Base-by-base conservation (phyloP, 2,797 vertebrate genomes). In the Gymnopithys bicolor region DNA sequence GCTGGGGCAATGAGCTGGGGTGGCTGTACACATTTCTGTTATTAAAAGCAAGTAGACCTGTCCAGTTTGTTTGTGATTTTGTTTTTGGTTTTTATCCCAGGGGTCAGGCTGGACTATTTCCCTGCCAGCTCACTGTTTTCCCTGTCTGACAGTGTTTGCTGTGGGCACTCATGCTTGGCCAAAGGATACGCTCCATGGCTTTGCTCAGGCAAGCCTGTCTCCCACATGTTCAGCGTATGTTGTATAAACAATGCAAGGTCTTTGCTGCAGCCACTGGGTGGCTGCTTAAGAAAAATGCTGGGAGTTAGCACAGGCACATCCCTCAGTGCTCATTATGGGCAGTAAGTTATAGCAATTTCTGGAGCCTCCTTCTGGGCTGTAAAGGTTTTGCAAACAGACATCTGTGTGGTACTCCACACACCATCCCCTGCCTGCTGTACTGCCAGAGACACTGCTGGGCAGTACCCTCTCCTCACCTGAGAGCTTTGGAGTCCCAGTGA, bases 201-300 rank as follows among this genome's bases (percentile, higher is more conserved):
- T n/a, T 41, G 43, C 88, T 67, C 39, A 39, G 51, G 67, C n/a
- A 93, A 90, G 70, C 35, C 73, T 81, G 18, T 73, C 58, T 79
- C 41, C 33, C 41, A 19, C 1, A 1, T 51, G 16, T 53, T n/a
- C n/a, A 30, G 15, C 0, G 0, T 46, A 10, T 33, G 51, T 62
- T 56, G 27, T 11, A 24, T n/a, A 13, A 75, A 68, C 0, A 3
- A 24, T 52, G 27, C 24, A 81, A 64, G 60, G 33, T 49, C 59
- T 90, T 66, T 66, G 22, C 76, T 55, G 69, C 55, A 83, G 35
- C 35, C 70, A 5, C 46, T 33, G 32, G 11, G 11, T 32, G 24
- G 32, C 49, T 87, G 18, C 45, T 84, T 55, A 16, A 71, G 41
- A 55, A 55, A 75, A 64, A 28, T 3, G 3, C 49, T 68, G 33